Conservation (phyloP, 2,888 invertebrate genomes). For the Ennomos quercinarius region DNA sequence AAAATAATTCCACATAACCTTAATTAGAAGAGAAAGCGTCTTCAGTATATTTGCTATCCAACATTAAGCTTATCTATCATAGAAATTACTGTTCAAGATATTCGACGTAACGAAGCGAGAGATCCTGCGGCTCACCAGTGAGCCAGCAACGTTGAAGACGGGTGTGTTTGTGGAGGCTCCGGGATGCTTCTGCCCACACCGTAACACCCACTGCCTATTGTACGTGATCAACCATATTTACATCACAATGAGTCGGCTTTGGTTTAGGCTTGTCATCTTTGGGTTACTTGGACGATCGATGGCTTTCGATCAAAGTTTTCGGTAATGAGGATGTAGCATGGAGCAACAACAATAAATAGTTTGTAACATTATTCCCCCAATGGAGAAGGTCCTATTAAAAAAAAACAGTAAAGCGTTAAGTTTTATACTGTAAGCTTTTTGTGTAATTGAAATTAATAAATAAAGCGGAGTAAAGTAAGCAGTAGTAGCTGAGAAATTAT, state of each 20-base stretch:
- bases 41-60: constrained; percentile 10
- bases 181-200: constrained; percentile 70
- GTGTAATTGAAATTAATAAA: too few relatives aligned
- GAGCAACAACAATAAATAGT: too few relatives aligned
- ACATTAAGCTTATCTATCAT: constrained; percentile 25
- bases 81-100: constrained; percentile 30
- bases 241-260: constrained; percentile 77
- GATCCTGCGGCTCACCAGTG: constrained; percentile 50
- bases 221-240: constrained; percentile 78
- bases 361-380: too few relatives aligned
- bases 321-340: neutral
- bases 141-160: constrained; percentile 41
- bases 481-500: too few relatives aligned
- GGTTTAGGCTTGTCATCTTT: constrained; percentile 67
- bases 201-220: constrained; percentile 72
- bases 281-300: constrained; percentile 39
- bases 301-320: constrained; percentile 29
- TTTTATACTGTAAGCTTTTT: too few relatives aligned
- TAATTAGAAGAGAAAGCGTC: constrained; percentile 19
- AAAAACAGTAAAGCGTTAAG: too few relatives aligned
- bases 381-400: neutral
- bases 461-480: too few relatives aligned
- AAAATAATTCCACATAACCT: constrained; percentile 11
- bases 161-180: constrained; percentile 66
- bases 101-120: constrained; percentile 46